phyloP scores from a whole-genome alignment of 2,113 vertebrate species.

The Cichladusa arquata region DNA sequence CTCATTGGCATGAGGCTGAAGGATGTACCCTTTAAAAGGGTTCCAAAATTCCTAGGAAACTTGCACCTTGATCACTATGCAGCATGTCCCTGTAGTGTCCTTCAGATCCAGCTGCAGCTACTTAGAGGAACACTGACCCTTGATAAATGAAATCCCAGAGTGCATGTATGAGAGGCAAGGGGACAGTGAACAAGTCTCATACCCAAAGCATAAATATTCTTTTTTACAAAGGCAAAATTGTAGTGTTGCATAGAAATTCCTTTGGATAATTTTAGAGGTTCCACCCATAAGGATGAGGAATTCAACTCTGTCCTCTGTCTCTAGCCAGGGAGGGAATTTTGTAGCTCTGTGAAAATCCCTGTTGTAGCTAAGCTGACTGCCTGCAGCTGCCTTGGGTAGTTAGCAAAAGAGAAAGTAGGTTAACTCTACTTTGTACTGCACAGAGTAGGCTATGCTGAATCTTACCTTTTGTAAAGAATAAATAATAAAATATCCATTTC shows the following conservation, averaged over 20 bases:
- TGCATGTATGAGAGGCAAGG: not conserved
- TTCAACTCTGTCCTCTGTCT: not conserved
- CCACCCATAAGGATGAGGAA: not conserved
- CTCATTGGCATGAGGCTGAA: not conserved
- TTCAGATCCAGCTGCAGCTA: not conserved
- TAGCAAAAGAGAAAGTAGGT: not conserved
- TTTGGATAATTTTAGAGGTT: not conserved
- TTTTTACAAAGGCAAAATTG: not conserved
- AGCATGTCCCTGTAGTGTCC: not conserved
- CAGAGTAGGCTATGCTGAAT: not conserved
- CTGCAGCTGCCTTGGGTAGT: not conserved
- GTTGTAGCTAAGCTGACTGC: not conserved
- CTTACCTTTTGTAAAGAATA: not conserved
- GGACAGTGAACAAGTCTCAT: not conserved
- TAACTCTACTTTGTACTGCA: not conserved
- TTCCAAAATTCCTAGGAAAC: not conserved
- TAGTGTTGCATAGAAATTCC: not conserved
- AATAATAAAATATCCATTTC: not conserved
- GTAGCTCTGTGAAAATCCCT: not conserved
- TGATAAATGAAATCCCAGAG: not conserved
- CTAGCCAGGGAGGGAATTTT: not conserved
- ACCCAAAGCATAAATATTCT: not conserved
- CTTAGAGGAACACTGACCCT: not conserved
- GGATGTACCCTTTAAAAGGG: not conserved
- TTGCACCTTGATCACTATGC: not conserved